Conservation (phyloP, 2,888 invertebrate species). For the Hyalella azteca region DNA sequence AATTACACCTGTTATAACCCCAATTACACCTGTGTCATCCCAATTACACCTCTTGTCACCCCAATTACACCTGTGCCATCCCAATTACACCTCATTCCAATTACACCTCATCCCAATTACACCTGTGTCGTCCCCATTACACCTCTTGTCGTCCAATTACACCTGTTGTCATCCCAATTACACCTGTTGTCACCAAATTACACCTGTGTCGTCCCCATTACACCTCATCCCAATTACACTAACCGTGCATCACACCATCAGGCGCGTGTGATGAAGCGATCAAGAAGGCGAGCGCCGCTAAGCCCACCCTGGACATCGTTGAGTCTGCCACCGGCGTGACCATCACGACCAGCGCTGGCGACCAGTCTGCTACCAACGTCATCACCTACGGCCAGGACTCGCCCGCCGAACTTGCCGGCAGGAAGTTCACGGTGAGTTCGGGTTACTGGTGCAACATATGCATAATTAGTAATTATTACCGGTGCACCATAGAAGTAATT, state of each 20-base stretch:
- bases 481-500: no score
- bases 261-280: slow-evolving; percentile 43
- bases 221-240: no score
- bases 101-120: neutral
- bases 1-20: no score
- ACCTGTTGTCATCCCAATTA: neutral
- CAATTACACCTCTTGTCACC: neutral
- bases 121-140: neutral
- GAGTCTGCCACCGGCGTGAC: slow-evolving; percentile 27
- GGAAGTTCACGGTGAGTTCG: neutral
- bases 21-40: no score
- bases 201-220: neutral
- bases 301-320: slow-evolving; percentile 42
- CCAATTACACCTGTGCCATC: neutral
- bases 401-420: slow-evolving; percentile 41
- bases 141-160: neutral
- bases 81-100: neutral
- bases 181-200: neutral
- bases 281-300: slow-evolving; percentile 39
- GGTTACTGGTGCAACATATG: no score
- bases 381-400: slow-evolving; percentile 48
- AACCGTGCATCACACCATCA: no score
- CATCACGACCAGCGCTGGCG: slow-evolving; percentile 44
- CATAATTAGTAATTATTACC: no score
- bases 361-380: slow-evolving; percentile 50